These are phyloP conservation scores for Fukomys damarensis DNA, from an alignment of 2,113 vertebrate genomes.

Conservation along the genomic window DNA sequence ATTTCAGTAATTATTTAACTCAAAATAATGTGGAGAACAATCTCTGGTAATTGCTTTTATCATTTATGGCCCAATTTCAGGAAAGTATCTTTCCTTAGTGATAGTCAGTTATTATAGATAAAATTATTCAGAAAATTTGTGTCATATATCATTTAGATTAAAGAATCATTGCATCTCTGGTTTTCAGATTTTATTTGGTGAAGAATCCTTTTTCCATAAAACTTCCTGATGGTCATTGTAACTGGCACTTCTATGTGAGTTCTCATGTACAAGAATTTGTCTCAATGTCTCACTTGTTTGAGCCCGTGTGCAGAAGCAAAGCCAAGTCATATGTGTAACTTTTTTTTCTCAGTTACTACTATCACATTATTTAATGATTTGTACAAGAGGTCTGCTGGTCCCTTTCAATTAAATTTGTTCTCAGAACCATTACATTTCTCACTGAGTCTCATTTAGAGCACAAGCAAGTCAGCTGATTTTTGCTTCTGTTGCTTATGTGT, in stretches of 20 bases:
- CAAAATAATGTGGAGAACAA: background rate
- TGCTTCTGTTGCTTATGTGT: slow-evolving; percentile 92
- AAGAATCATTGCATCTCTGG: background rate
- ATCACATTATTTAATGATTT: slow-evolving; percentile 76
- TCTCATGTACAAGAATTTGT: background rate
- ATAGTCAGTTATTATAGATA: background rate
- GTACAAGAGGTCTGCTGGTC: slow-evolving; percentile 71
- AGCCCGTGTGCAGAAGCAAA: background rate
- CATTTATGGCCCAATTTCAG: background rate
- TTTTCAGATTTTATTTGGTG: background rate
- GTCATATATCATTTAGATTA: background rate
- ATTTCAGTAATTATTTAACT: background rate
- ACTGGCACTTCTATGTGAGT: background rate
- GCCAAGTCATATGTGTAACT: background rate
- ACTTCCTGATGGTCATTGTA: background rate
- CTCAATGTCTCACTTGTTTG: background rate
- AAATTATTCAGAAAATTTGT: background rate
- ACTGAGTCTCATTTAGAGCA: slow-evolving; percentile 92
- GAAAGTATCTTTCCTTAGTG: background rate
- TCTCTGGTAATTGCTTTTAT: background rate
- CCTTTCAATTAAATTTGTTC: slow-evolving; percentile 65
- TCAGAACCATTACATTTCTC: slow-evolving; percentile 83
- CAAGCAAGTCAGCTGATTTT: slow-evolving; percentile 94
- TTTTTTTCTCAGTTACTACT: slow-evolving; percentile 72
- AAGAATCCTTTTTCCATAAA: background rate